Base-by-base conservation (phyloP, 2,888 invertebrate species). In the Temnothorax ravouxi region DNA sequence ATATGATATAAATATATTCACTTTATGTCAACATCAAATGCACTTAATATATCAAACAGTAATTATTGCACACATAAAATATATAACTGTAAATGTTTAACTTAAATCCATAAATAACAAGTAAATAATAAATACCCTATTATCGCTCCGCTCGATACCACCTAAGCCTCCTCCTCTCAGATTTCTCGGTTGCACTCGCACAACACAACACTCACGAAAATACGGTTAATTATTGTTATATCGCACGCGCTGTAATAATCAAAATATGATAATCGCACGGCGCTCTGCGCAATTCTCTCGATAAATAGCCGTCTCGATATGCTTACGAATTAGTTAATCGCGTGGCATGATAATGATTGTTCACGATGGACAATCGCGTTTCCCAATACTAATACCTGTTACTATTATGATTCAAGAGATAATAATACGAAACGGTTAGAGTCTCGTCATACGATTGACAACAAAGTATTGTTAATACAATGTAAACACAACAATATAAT, bases 321-420 rank as follows among this genome's bases (percentile, higher is more conserved):
- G 64, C 6, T 41, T 64, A 66, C 15, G 6, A 66, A 66, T 66
- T 66, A 64, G 13, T 41, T 64, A 64, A 41, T 41, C 64, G 21
- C 21, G 8, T 21, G 3, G 13, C 4, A 34, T 61, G 11, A 62
- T 41, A 66, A 66, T 66, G 25, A 66, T 41, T 15, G 25, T 66
- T 44, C 15, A 25, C n/a, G 8, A 44, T 15, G 8, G 41, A 25
- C 25, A 8, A 66, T 44, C 2, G 25, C 44, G 6, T 15, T 66
- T 44, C 41, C 11, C 38, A 1, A 13, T 41, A 15, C 1, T 21
- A 1, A 3, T 21, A 3, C n/a, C 13, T 64, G 41, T 64, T 3
- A 29, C 15, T 29, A 6, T 59, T 2, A 15, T 13, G 15, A 15
- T 15, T 25, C 59, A 9, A 29, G 25, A 29, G 25, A 59, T 34